Evolutionary conservation across 2,113 vertebrate species (phyloP), one percentile per base, ranked within the genome.

Genomic region (Edolisoma coerulescens): DNA sequence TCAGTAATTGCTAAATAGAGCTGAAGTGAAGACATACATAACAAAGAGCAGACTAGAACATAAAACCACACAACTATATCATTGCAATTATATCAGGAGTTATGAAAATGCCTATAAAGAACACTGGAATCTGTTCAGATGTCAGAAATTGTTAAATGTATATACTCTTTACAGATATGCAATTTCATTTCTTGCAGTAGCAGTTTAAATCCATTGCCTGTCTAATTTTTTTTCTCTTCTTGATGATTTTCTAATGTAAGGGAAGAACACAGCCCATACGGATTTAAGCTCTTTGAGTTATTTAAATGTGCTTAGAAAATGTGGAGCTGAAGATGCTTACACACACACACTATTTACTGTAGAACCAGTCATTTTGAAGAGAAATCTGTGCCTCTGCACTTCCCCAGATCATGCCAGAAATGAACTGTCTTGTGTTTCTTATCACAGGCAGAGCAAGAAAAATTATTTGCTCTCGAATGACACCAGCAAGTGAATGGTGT

Each of bases 1-100:
- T 85, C 53, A 83, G 53, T 83, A 65, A 90, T 57, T 81, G 71
- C 75, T 92, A 80, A 92, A 86, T 53, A 94, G 93, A 92, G 87
- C 84, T 95, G 86, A 89, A 92, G 41, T 68, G 44, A 86, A 87
- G 49, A 59, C 33, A 33, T 75, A 50, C 9, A 47, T 44, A 85
- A 76, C 3, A 65, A 82, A 64, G 47, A 59, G 35, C 44, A 85
- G 39, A 17, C 39, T 24, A 71, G 79, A 78, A 90, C 65, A 83
- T n/a, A 52, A 60, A 92, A 19, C 1, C 39, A 70, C 27, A 22
- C 10, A 49, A 35, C 79, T 60, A 32, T 24, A 69, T n/a, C 33
- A 68, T 53, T n/a, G 2, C 56, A 59, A 14, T 59, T 75, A 23
- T 15, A 68, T 24, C 35, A 76, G 33, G 49, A 79, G 13, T 71